phyloP scores from a whole-genome alignment of 2,113 vertebrate genomes.

The Perca fluviatilis region DNA sequence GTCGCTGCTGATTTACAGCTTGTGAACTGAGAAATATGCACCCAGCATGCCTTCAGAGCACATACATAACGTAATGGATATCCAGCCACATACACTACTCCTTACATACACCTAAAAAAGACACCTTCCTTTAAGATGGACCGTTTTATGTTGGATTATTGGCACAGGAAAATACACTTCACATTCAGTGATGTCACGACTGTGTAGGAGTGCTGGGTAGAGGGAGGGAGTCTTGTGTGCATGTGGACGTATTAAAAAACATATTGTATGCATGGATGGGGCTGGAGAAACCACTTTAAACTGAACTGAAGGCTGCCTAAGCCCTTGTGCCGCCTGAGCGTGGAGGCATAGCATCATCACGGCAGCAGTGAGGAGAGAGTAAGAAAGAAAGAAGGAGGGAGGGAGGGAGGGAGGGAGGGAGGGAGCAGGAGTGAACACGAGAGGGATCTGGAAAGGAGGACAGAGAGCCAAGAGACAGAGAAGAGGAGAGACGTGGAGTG shows the following conservation, averaged over 20 bases:
- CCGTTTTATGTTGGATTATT: slow-evolving; percentile 16
- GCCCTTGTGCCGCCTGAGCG: slow-evolving; percentile 52
- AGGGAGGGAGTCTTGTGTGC: slow-evolving; percentile 43
- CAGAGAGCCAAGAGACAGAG: slow-evolving; percentile 74
- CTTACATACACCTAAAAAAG: slow-evolving; percentile 6
- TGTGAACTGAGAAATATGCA: slow-evolving; percentile 48
- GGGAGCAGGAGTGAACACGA: slow-evolving; percentile 59
- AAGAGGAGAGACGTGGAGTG: slow-evolving; percentile 74
- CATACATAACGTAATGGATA: background rate
- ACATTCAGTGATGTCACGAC: slow-evolving; percentile 39
- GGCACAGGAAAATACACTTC: slow-evolving; percentile 15
- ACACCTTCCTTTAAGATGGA: background rate
- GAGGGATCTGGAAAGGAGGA: slow-evolving; percentile 76
- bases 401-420: slow-evolving; percentile 17
- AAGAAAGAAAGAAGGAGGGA: slow-evolving; percentile 26
- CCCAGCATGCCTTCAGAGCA: slow-evolving; percentile 13
- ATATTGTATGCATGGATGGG: slow-evolving; percentile 75
- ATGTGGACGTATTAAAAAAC: slow-evolving; percentile 54
- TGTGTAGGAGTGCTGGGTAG: slow-evolving; percentile 54
- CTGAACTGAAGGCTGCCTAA: slow-evolving; percentile 55
- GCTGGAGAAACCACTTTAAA: slow-evolving; percentile 63
- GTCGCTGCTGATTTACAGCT: slow-evolving; percentile 48
- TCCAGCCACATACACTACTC: slow-evolving; percentile 17
- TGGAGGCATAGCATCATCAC: slow-evolving; percentile 68
- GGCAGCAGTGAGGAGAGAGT: slow-evolving; percentile 60